Evolutionary conservation across 2,888 invertebrate species (phyloP).

Genomic region (Chrysolina haemoptera): DNA sequence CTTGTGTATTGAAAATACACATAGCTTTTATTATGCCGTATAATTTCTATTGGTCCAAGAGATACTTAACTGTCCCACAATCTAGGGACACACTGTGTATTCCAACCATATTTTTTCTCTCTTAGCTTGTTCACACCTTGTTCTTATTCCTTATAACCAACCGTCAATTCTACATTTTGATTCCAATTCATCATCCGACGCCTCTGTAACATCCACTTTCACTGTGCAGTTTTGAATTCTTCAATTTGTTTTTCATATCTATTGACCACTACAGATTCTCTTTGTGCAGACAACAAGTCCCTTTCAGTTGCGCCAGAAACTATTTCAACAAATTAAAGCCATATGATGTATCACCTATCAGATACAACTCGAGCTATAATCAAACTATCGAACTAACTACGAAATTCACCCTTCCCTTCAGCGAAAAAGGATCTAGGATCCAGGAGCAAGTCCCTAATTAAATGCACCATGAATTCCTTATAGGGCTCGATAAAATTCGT

Average conservation of each 20-base stretch:
- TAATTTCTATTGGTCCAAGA: no score
- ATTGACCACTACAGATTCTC: neutral
- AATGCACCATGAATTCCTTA: conserved; percentile 52
- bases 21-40: no score
- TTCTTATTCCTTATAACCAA: no score
- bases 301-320: neutral
- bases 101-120: no score
- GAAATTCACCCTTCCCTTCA: conserved; percentile 16
- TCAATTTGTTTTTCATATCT: neutral
- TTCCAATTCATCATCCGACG: no score
- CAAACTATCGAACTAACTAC: conserved; percentile 13
- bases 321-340: conserved; percentile 8
- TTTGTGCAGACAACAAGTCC: neutral
- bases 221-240: no score
- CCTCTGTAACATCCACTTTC: no score
- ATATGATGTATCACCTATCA: neutral
- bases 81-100: no score
- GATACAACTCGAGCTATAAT: neutral
- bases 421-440: conserved; percentile 30
- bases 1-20: no score
- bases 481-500: conserved; percentile 45
- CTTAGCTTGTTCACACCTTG: no score
- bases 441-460: conserved; percentile 32
- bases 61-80: no score
- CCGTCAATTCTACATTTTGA: no score